Evolutionary conservation across 2,113 vertebrate genomes (phyloP).

Genomic region (Cottus gobio): DNA sequence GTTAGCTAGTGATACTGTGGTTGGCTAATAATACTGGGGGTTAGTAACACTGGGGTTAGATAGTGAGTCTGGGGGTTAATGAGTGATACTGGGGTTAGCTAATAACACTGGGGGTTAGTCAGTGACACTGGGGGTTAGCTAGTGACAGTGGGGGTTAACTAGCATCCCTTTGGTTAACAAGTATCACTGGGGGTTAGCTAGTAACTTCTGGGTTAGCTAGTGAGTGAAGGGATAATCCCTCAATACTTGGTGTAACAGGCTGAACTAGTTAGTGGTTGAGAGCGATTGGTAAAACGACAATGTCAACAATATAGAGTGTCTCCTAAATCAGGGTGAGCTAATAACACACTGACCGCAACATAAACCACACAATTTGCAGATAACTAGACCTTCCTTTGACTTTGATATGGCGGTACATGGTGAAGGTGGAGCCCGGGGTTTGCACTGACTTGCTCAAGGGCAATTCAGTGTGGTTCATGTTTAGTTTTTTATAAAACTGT

Average conservation of each 20-base stretch:
- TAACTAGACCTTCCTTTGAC: background rate
- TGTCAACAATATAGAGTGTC: constrained; percentile 16
- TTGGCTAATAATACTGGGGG: constrained; percentile 5
- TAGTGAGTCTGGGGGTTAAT: no score
- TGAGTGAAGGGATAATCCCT: constrained; percentile 53
- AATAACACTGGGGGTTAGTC: no score
- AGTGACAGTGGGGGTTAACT: no score
- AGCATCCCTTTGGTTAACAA: no score
- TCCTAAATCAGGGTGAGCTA: fast-evolving
- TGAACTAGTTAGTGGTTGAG: constrained; percentile 42
- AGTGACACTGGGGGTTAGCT: no score
- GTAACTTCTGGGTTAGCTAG: background rate
- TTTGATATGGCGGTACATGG: background rate
- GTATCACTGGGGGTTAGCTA: no score
- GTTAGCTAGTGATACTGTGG: background rate
- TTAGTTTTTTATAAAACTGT: background rate
- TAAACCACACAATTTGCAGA: background rate
- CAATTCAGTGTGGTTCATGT: background rate
- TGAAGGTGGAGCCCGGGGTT: background rate
- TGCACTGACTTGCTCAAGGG: background rate
- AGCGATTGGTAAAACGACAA: constrained; percentile 38
- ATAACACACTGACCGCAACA: background rate
- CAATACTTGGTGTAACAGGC: constrained; percentile 37
- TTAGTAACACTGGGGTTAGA: no score
- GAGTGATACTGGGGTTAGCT: no score